Conservation (phyloP, 1,140 invertebrate genomes). For the Bombyx mandarina region DNA sequence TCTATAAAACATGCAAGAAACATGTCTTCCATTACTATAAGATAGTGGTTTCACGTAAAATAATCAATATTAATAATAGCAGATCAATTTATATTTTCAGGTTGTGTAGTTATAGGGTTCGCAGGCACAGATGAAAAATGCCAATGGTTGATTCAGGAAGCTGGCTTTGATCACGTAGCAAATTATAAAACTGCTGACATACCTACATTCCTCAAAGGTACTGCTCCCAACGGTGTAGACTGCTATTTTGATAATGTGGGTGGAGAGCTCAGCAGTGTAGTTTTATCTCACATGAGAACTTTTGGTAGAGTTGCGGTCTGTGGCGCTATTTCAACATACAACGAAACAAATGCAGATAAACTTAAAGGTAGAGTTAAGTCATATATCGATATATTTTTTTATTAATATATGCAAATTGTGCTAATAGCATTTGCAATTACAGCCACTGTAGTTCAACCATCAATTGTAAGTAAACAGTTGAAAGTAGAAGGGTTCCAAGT, state of each 20-base stretch:
- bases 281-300: constrained; percentile 74
- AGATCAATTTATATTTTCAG: constrained; percentile 31
- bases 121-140: constrained; percentile 80
- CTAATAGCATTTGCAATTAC: constrained; percentile 9
- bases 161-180: constrained; percentile 78
- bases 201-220: constrained; percentile 68
- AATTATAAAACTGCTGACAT: constrained; percentile 80
- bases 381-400: background rate
- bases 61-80: too few species aligned
- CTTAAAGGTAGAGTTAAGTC: constrained; percentile 36
- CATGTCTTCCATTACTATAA: too few species aligned
- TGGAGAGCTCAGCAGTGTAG: constrained; percentile 72
- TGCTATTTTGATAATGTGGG: constrained; percentile 84
- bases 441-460: constrained; percentile 65
- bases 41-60: too few species aligned
- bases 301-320: constrained; percentile 74
- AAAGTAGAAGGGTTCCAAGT: constrained; percentile 76
- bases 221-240: constrained; percentile 76
- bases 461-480: constrained; percentile 70
- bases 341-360: constrained; percentile 43
- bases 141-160: constrained; percentile 75
- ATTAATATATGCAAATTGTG: background rate
- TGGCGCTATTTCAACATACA: constrained; percentile 75
- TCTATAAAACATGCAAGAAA: too few species aligned
- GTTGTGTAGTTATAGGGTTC: constrained; percentile 80